phyloP scores from a whole-genome alignment of 2,888 invertebrate species.

The Platycheirus rosarum region DNA sequence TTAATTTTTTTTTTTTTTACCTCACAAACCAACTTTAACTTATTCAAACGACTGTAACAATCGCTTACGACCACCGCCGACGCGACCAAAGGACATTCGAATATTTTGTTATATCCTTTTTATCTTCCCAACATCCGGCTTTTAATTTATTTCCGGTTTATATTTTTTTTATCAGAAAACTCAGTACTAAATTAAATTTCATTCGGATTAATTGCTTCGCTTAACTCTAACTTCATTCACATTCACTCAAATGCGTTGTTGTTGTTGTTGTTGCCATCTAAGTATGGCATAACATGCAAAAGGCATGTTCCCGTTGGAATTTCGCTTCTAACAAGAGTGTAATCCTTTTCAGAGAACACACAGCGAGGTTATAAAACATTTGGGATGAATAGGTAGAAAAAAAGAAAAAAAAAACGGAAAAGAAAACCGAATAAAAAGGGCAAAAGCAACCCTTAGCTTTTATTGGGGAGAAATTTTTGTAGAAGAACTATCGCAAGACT shows the following conservation, averaged over 20 bases:
- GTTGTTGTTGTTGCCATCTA: constrained; percentile 33
- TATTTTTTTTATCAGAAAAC: constrained; percentile 33
- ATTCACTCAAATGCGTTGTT: constrained; percentile 38
- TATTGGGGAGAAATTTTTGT: background rate
- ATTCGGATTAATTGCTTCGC: constrained; percentile 61
- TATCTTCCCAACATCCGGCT: constrained; percentile 33
- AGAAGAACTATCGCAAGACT: constrained; percentile 40
- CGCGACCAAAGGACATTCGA: background rate
- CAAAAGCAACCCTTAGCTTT: constrained; percentile 15
- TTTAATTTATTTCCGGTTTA: constrained; percentile 34
- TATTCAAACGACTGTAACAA: constrained; percentile 32
- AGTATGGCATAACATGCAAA: constrained; percentile 55
- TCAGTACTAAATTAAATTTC: constrained; percentile 59
- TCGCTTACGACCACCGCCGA: background rate
- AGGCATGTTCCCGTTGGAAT: constrained; percentile 54
- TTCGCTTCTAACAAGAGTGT: constrained; percentile 55
- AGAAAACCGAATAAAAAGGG: background rate
- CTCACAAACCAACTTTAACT: constrained; percentile 18
- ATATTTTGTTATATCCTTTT: constrained; percentile 33
- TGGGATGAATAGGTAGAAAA: constrained; percentile 13
- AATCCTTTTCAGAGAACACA: constrained; percentile 53
- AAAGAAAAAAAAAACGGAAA: background rate
- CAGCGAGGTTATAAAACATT: constrained; percentile 36
- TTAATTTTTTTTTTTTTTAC: constrained; percentile 5
- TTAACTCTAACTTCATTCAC: constrained; percentile 29